A percentile compares a stretch with the other conserved stretches of the same genome.
Evolutionary conservation across 2,888 invertebrate genomes (phyloP).

Genomic region (Pyrrhia umbra): DNA sequence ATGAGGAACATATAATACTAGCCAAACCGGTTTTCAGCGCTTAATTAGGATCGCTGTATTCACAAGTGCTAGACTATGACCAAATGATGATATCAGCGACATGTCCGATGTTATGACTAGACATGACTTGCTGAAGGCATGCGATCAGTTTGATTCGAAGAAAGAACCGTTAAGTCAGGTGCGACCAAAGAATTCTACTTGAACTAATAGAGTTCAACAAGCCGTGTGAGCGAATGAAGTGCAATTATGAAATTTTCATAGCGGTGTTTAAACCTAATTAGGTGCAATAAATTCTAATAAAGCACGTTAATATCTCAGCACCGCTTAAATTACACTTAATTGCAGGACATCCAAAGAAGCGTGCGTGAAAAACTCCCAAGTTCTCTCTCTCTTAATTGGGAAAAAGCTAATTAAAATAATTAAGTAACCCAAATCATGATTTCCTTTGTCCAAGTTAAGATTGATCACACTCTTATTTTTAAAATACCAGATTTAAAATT

Average conservation of each 20-base stretch:
- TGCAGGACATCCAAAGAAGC: constrained; percentile 40
- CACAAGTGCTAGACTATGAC: background rate
- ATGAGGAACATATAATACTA: background rate
- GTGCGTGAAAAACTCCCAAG: constrained; percentile 49
- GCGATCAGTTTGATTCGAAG: constrained; percentile 16
- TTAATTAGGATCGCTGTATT: background rate
- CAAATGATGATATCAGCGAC: constrained; percentile 25
- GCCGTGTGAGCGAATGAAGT: constrained; percentile 17
- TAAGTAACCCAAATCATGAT: constrained; percentile 58
- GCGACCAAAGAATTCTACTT: constrained; percentile 31
- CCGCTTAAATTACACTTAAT: constrained; percentile 57
- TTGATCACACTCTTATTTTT: constrained; percentile 52
- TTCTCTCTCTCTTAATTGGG: constrained; percentile 50
- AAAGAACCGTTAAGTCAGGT: constrained; percentile 33
- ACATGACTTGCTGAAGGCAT: constrained; percentile 34
- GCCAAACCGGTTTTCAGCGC: background rate
- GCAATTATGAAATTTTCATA: constrained; percentile 38
- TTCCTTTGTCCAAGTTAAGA: constrained; percentile 52
- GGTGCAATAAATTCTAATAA: constrained; percentile 49
- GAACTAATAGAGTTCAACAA: constrained; percentile 44
- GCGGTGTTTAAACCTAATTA: constrained; percentile 44
- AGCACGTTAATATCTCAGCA: constrained; percentile 36
- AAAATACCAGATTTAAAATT: constrained; percentile 30
- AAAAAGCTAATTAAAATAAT: constrained; percentile 63
- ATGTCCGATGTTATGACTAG: constrained; percentile 28